Evolutionary conservation across 2,888 invertebrate genomes (phyloP).

Genomic region (Heliconius aoede): DNA sequence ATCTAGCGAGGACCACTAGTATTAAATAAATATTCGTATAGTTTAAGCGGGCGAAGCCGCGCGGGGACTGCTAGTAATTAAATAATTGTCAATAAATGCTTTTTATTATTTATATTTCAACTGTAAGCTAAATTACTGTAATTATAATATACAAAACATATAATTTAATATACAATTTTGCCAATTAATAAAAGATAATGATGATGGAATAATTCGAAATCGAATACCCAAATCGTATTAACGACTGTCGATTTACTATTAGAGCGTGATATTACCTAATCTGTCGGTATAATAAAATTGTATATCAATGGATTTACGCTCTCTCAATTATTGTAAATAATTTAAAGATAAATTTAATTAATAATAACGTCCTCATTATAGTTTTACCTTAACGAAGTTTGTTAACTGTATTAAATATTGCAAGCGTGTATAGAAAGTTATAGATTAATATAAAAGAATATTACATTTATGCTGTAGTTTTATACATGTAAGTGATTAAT

Average conservation of each 20-base stretch:
- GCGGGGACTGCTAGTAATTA: no score
- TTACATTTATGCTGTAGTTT: no score
- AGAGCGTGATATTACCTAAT: conserved; percentile 18
- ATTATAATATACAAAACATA: neutral
- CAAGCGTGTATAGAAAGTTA: neutral
- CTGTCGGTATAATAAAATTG: conserved; percentile 13
- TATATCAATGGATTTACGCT: conserved; percentile 8
- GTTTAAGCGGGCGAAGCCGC: no score
- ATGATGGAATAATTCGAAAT: conserved; percentile 25
- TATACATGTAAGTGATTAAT: no score
- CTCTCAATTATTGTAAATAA: conserved; percentile 10
- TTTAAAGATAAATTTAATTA: conserved; percentile 5
- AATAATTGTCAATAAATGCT: no score
- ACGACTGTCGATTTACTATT: conserved; percentile 10
- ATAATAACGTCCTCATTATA: neutral
- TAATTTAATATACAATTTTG: conserved; percentile 13
- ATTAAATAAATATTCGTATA: no score
- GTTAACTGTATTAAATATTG: neutral
- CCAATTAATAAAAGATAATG: conserved; percentile 30
- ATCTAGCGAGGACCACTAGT: no score
- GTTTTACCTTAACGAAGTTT: neutral
- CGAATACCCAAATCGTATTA: conserved; percentile 29
- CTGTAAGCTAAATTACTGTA: neutral
- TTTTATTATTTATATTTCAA: neutral
- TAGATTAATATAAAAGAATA: no score